Conservation (phyloP, 2,797 vertebrate genomes). For the Pithecia hirsuta region DNA sequence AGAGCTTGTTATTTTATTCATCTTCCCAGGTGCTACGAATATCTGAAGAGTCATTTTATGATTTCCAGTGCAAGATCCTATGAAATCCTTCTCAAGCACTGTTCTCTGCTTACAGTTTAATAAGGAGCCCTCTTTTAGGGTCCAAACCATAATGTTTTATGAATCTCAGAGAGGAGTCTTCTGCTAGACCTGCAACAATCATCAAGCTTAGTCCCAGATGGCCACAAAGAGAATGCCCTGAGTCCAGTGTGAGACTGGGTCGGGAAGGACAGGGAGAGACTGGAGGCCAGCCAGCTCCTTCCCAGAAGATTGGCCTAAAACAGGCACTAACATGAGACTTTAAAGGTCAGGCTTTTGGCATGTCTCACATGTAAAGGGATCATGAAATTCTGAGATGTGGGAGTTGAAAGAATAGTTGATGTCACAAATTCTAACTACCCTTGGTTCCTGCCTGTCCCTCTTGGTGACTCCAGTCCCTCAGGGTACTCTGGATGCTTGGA, state of each 20-base stretch:
- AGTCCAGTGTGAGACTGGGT: background rate
- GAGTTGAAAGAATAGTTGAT: background rate
- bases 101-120: background rate
- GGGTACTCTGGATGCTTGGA: no score
- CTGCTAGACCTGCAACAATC: background rate
- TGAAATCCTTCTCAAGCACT: background rate
- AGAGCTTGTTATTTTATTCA: background rate
- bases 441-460: background rate
- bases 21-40: background rate
- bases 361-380: background rate
- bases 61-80: background rate
- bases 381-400: background rate
- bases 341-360: background rate
- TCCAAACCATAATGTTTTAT: background rate
- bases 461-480: background rate
- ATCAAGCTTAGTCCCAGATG: background rate
- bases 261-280: background rate
- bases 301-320: background rate
- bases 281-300: no score
- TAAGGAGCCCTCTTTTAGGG: background rate
- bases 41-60: background rate
- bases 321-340: no score
- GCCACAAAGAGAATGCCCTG: rapidly evolving
- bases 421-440: background rate
- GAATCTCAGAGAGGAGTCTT: background rate